Base-by-base conservation (phyloP, 2,113 vertebrate species). In the Scomber scombrus region DNA sequence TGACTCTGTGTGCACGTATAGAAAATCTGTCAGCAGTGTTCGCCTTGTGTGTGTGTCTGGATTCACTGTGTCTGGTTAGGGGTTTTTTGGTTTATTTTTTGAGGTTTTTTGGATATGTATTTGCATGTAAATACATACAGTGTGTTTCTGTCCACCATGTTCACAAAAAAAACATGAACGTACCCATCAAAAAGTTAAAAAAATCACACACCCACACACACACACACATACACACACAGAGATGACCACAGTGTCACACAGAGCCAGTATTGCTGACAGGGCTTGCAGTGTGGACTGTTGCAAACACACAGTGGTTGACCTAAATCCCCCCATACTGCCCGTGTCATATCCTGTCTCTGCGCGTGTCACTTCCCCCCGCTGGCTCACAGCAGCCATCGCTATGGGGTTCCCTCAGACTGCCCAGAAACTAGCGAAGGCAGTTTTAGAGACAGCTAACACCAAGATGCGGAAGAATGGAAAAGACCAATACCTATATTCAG, bases 311-410 rank as follows among this genome's bases (percentile, higher is more conserved):
- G 83, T 61, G 80, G 77, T 84, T 89, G 90, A 90, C 90, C 90
- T 88, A 87, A 90, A 90, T 89, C 82, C 83, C 72, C 75, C 71
- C 86, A 84, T 80, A 77, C 90, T 80, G 79, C 76, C 68, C 69
- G 86, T 91, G 89, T 93, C 91, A 91, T 85, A 88, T 93, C 91
- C 91, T 90, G 88, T 76, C 76, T 85, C 26, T 66, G 81, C 21
- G 71, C 46, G 75, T 90, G 80, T 90, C 92, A 90, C 82, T 87
- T 88, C 90, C 89, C 75, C 84, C 87, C 69, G 3, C 83, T 63
- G 75, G 72, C 82, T 84, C 85, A 40, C 89, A 87, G 84, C 85
- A 62, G 80, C 82, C 71, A 34, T 69, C 75, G 5, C 87, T 23
- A 57, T 51, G 55, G 84, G 76, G 80, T 78, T 71, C 66, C 75